Evolutionary conservation across 1,140 invertebrate genomes (phyloP), one percentile per base, ranked within the genome.

Genomic region (Diuraphis noxia): DNA sequence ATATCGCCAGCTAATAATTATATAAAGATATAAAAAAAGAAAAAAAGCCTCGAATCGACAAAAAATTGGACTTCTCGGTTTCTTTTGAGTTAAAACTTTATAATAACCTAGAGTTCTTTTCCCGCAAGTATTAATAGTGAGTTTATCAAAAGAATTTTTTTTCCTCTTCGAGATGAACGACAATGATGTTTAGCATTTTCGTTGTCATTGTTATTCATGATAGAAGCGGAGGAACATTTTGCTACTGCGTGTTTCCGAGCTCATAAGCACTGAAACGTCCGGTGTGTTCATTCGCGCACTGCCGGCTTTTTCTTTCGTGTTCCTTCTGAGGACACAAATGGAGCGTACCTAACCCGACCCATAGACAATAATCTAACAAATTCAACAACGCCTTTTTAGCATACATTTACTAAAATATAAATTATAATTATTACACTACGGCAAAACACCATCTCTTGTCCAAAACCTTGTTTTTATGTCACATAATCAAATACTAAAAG

Each of bases 221-320:
- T 89, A 41, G 52, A 72, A 72, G 38, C 52, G 86, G 38, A 40
- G 38, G 86, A 82, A 63, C 86, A 36, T 88, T 63, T 77, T 41
- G 88, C 56, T 43, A 41, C 56, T 40, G 40, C 56, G 88, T 72
- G 56, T 89, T 89, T 89, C 88, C 88, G 88, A 89, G 88, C 56
- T 41, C 88, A 89, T 89, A 77, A 89, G 88, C 88, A 89, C 88
- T 77, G 63, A 89, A 89, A 89, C 63, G 52, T 89, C 88, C 88
- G 88, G 88, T 77, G 88, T 63, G 72, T 89, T 77, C 38, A 77
- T 63, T 41, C 56, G 56, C 56, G 52, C 40, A 40, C 38, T 25
- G 41, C 87, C 87, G 87, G 88, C 17, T 77, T 89, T 72, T 89
- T 89, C 87, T 89, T 89, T 89, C 56, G 38, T 34, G 88, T 89